Evolutionary conservation across 2,797 vertebrate genomes (phyloP).

Genomic region (Eleutherodactylus coqui): DNA sequence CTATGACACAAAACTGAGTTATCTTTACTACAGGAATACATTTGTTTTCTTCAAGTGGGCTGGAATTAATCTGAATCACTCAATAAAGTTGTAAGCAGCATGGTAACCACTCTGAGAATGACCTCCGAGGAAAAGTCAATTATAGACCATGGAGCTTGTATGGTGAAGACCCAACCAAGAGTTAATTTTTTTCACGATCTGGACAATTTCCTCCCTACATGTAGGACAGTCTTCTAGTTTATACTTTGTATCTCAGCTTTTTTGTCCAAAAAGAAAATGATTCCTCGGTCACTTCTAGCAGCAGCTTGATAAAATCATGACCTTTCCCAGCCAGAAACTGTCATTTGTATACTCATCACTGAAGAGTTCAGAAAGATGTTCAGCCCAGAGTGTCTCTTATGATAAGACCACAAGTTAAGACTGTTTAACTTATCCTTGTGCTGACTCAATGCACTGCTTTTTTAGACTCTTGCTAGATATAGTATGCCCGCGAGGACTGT

Average conservation of each 20-base stretch:
- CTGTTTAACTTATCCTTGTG: background rate
- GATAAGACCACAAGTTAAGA: constrained; percentile 26
- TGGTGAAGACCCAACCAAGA: background rate
- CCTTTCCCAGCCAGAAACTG: constrained; percentile 21
- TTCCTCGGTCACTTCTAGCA: constrained; percentile 21
- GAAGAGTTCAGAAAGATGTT: background rate
- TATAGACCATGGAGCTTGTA: background rate
- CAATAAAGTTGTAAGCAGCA: background rate
- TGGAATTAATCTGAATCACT: constrained; percentile 10
- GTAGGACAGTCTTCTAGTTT: background rate
- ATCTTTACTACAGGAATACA: constrained; percentile 32
- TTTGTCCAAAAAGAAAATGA: constrained; percentile 41
- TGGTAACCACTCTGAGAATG: background rate
- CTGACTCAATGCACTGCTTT: background rate
- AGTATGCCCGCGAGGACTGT: background rate
- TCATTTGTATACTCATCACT: constrained; percentile 18
- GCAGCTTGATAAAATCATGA: constrained; percentile 52
- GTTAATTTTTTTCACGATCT: constrained; percentile 34
- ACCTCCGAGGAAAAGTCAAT: background rate
- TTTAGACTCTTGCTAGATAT: no score
- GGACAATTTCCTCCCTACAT: constrained; percentile 32
- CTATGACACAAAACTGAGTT: background rate
- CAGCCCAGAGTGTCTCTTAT: background rate
- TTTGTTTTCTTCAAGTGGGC: constrained; percentile 20
- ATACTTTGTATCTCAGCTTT: background rate